phyloP scores from a whole-genome alignment of 1,140 invertebrate species.

The Leptinotarsa undecemlineata region DNA sequence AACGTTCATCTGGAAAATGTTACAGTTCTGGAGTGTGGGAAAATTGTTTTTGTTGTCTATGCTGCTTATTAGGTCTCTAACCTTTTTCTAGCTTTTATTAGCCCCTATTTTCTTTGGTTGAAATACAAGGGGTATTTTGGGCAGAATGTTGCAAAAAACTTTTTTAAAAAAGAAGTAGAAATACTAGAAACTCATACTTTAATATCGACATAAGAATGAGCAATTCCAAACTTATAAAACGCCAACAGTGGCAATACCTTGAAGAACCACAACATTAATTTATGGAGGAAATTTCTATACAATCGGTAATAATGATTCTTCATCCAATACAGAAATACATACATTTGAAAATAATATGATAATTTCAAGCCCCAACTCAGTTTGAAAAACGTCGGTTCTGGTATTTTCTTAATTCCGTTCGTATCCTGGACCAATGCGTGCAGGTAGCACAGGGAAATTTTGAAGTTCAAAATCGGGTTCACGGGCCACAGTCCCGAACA shows the following conservation, averaged over 20 bases:
- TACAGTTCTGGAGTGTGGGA: no score
- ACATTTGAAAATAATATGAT: neutral
- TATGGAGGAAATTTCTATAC: neutral
- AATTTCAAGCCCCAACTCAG: conserved; percentile 1
- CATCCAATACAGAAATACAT: neutral
- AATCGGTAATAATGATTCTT: neutral
- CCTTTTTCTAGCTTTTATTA: no score
- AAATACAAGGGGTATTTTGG: no score
- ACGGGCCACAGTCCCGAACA: conserved; percentile 47
- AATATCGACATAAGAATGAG: neutral
- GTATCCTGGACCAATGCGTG: conserved; percentile 22
- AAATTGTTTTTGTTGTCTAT: no score
- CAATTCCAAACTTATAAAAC: neutral
- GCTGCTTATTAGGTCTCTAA: no score
- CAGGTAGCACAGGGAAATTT: conserved; percentile 31
- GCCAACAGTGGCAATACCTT: conserved; percentile 10
- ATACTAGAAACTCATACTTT: neutral
- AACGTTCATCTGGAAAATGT: no score
- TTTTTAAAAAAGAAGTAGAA: neutral
- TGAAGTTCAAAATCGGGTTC: conserved; percentile 42
- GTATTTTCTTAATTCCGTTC: neutral
- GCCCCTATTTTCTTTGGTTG: no score
- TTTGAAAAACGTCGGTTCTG: neutral
- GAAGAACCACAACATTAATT: neutral
- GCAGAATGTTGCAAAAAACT: no score